Base-by-base conservation (phyloP, 2,888 invertebrate genomes). In the Deilephila elpenor region DNA sequence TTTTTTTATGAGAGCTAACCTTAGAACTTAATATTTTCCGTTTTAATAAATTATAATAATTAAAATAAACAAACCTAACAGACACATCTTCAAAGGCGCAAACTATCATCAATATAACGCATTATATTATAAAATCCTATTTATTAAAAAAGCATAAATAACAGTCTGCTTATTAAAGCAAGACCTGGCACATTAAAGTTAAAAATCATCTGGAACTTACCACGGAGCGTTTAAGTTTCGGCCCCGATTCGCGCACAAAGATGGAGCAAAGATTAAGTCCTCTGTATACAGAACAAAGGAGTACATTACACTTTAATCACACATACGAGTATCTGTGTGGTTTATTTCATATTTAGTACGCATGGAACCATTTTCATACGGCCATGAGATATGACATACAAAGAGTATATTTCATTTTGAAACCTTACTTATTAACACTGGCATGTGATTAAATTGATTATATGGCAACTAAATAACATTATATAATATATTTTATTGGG, bases 231-330 rank as follows among this genome's bases (percentile, higher is more conserved):
- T 67, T 67, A 67, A 67, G 67, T 29, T 67, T 51, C 67, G 67
- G 51, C 67, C 74, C 62, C 71, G 72, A 72, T 72, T 70, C 59
- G 71, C 25, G 60, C 59, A 76, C 74, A 74, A 74, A 75, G 74
- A 74, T 73, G 70, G 74, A 74, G 64, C 74, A 34, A 37, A 76
- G 81, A 81, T 82, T 80, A 81, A 80, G 78, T 79, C 76, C 71
- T 71, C 67, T 67, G 70, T 73, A 29, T 34, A 71, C 60, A 73
- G 77, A 79, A 82, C 80, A 80, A 82, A 80, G 78, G 74, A 74
- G 75, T 74, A 74, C 79, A 79, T 77, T 75, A 76, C 74, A 74
- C 77, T 78, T 78, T 78, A 74, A 61, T 74, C 60, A 70, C 72
- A 64, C 73, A 71, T 59, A n/a, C n/a, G n/a, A n/a, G n/a, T n/a